Base-by-base conservation (phyloP, 2,113 vertebrate genomes). In the Clupea harengus region DNA sequence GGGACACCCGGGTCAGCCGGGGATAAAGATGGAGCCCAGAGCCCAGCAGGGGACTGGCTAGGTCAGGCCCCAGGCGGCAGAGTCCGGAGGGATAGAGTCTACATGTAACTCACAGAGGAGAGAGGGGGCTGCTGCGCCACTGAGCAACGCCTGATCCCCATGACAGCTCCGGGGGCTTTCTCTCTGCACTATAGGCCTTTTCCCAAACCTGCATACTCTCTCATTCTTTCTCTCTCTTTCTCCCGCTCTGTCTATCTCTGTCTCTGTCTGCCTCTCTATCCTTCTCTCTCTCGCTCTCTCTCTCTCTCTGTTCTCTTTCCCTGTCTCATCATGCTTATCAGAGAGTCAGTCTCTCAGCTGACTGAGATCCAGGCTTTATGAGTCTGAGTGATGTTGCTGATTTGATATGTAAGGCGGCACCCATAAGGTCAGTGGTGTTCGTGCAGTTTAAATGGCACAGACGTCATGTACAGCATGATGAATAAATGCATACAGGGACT, bases 391-490 rank as follows among this genome's bases (percentile, higher is more conserved):
- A 67, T 67, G 60, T 67, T 22, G 60, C 22, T 7, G 20, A 28
- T 67, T 25, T n/a, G 60, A 67, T 67, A 67, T 67, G 60, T 67
- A 67, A 67, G 60, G 60, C 60, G 60, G 60, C 60, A 67, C 60
- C 25, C 25, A n/a, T 28, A 25, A 67, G 60, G n/a, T 25, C 60
- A 67, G 3, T 28, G 7, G n/a, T 10, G n/a, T 25, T 67, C n/a
- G n/a, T 67, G 60, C 60, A 67, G 60, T 67, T 67, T 67, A n/a
- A 67, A 54, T 54, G 52, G 52, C 25, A 10, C 60, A 25, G 60
- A 28, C 22, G 7, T 67, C 25, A 25, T 67, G 20, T 25, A 6
- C 60, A 67, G 60, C 22, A 10, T 28, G 60, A 60, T 60, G 54
- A 67, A 9, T 1, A 25, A 67, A n/a, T 67, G 9, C 25, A 67